A percentile compares a stretch with the other conserved stretches of the same genome.
phyloP scores from a whole-genome alignment of 2,888 invertebrate genomes.

The Deroplatys truncata region DNA sequence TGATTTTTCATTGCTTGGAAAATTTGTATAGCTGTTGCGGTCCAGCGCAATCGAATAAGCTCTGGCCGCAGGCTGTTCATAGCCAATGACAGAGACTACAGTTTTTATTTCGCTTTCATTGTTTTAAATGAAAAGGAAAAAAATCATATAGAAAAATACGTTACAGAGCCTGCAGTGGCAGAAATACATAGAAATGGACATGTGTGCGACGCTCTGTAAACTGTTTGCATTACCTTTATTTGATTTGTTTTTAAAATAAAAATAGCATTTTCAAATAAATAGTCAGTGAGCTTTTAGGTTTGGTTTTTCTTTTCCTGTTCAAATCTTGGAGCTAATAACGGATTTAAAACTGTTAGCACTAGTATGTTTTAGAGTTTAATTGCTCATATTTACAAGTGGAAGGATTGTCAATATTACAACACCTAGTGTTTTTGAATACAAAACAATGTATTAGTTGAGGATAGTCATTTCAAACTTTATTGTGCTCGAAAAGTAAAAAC shows the following conservation, averaged over 20 bases:
- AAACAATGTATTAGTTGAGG: too few relatives aligned
- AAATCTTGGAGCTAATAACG: neutral
- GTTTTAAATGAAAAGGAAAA: neutral
- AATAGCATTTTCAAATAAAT: neutral
- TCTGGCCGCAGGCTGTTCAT: neutral
- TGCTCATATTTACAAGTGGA: too few relatives aligned
- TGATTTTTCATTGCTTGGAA: neutral
- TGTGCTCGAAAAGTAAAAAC: too few relatives aligned
- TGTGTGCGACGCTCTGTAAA: neutral
- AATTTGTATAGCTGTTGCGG: neutral
- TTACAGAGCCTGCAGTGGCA: neutral
- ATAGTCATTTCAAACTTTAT: too few relatives aligned
- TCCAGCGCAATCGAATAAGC: neutral
- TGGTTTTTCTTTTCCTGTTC: neutral
- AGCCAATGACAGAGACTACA: neutral
- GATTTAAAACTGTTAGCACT: neutral
- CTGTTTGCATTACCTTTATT: neutral
- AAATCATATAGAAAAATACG: neutral
- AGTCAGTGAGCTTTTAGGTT: neutral
- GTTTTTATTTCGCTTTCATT: neutral
- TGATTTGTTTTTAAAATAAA: neutral
- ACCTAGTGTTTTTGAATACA: too few relatives aligned
- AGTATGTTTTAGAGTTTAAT: neutral
- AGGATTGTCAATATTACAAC: too few relatives aligned
- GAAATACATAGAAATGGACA: neutral